Evolutionary conservation across 2,888 invertebrate species (phyloP).

Genomic region (Pachycephus smyrnensis): DNA sequence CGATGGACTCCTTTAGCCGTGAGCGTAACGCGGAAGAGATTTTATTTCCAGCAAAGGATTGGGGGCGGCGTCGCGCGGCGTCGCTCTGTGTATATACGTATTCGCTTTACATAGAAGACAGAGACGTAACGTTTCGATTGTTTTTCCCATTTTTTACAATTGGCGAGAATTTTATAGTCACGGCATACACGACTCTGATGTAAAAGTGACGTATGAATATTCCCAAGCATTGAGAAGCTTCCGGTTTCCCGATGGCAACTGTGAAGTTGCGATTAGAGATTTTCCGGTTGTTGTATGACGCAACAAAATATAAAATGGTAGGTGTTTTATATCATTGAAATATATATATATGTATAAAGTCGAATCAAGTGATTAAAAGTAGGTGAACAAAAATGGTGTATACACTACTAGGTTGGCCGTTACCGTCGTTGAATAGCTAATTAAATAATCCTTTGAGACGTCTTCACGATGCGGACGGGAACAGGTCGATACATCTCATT

Average conservation of each 20-base stretch:
- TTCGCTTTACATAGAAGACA: neutral
- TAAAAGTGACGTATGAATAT: neutral
- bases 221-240: neutral
- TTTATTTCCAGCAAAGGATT: neutral
- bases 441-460: conserved; percentile 63
- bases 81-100: neutral
- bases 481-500: conserved; percentile 66
- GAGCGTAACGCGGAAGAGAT: conserved; percentile 7
- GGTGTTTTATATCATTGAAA: neutral
- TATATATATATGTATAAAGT: neutral
- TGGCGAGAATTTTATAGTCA: neutral
- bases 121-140: neutral
- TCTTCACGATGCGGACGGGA: conserved; percentile 55
- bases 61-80: neutral
- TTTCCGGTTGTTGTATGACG: neutral
- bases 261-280: neutral
- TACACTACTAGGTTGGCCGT: neutral
- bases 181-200: neutral
- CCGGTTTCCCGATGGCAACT: neutral
- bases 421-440: conserved; percentile 48
- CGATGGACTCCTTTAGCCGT: conserved; percentile 11
- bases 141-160: neutral
- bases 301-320: neutral
- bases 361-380: too few relatives aligned
- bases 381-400: neutral